Base-by-base conservation (phyloP, 1,140 invertebrate genomes). In the Neuroterus valhalla region DNA sequence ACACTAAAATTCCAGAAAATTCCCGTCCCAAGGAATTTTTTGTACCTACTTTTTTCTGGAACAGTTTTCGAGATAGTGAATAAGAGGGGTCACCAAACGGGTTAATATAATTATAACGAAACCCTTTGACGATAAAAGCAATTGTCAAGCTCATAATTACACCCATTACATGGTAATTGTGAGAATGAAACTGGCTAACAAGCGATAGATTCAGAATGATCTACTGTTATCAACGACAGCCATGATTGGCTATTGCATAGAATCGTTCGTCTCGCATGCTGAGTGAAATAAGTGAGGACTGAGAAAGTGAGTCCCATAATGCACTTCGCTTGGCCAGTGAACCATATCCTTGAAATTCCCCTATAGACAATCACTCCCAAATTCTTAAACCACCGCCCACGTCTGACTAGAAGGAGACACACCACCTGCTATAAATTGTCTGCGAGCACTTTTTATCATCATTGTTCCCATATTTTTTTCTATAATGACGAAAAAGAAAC, bases 251-350 rank as follows among this genome's bases (percentile, higher is more conserved):
- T 71, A 81, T n/a, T n/a, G n/a, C n/a, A n/a, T 83, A 77, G 80
- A 80, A 70, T 72, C 74, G 81, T 84, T 77, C 74, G 75, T 83
- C 69, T 85, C 80, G 82, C 81, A 85, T 86, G 84, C 68, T 72
- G 81, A 81, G 75, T 74, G 73, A 80, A 81, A 81, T 82, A 84
- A 81, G 81, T 80, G 52, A 68, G 44, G 43, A 68, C 23, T 14
- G 21, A 70, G 46, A 67, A 69, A 55, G 66, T 62, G 75, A 62
- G 66, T 52, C 45, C 19, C 23, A 68, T 68, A 72, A 62, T 62
- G 55, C 55, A 62, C 55, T 14, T 31, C 55, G 31, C 31, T 8
- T 62, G 55, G 55, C 55, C 55, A 62, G 31, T 62, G 55, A 62
- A 62, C 55, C 55, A 62, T 62, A 62, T 23, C 55, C 55, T 62